A percentile compares a stretch with the other conserved stretches of the same genome.
These are phyloP conservation scores for Microctonus aethiopoides DNA, from an alignment of 2,888 invertebrate species.

Conservation along the genomic window DNA sequence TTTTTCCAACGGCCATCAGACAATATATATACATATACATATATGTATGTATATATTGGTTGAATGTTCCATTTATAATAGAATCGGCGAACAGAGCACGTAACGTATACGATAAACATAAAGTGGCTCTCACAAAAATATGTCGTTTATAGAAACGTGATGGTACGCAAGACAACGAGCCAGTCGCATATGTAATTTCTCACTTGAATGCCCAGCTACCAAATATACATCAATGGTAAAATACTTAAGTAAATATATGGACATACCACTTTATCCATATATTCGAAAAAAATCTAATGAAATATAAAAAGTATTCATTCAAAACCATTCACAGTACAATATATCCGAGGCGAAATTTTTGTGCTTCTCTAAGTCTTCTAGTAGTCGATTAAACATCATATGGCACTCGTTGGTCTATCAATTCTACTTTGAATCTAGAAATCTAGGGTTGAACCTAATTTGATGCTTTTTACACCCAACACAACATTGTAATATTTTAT, in stretches of 20 bases:
- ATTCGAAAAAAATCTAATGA: too few species aligned
- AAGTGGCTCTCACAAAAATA: conserved; percentile 56
- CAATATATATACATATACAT: not conserved
- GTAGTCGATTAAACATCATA: too few species aligned
- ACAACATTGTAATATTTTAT: too few species aligned
- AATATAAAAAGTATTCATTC: too few species aligned
- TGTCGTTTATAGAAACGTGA: conserved; percentile 63
- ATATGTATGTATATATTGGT: not conserved
- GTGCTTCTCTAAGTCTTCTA: too few species aligned
- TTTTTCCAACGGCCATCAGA: not conserved
- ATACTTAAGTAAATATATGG: conserved; percentile 20
- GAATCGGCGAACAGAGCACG: conserved; percentile 38
- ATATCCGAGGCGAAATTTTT: too few species aligned
- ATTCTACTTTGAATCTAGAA: too few species aligned
- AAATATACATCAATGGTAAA: conserved; percentile 29
- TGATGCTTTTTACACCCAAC: too few species aligned
- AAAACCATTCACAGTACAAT: too few species aligned
- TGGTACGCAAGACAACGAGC: conserved; percentile 54
- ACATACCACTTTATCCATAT: too few species aligned
- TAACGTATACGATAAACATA: conserved; percentile 45
- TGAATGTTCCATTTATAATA: conserved; percentile 43
- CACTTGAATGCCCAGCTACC: conserved; percentile 43
- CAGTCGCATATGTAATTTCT: conserved; percentile 63
- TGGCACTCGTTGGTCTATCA: too few species aligned
- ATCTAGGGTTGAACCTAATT: too few species aligned